Evolutionary conservation across 2,113 vertebrate genomes (phyloP).

Genomic region (Malurus elegans): DNA sequence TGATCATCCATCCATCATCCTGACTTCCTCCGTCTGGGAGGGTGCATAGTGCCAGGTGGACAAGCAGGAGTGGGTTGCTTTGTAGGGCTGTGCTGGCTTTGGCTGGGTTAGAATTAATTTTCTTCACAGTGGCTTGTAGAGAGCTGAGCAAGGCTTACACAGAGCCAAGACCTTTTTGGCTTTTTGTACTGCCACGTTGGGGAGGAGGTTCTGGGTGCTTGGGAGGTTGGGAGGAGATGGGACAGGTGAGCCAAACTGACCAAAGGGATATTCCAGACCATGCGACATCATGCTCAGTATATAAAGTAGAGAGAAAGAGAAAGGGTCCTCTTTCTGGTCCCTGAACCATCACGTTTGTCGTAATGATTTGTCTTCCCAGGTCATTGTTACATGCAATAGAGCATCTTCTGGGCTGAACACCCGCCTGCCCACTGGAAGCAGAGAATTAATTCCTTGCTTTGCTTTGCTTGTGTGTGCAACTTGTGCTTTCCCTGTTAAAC

Average conservation of each 20-base stretch:
- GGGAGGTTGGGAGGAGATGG: fast-evolving
- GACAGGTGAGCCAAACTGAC: not conserved
- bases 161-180: not conserved
- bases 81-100: not conserved
- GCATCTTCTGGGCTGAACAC: not conserved
- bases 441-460: not conserved
- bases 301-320: too few relatives aligned
- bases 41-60: not conserved
- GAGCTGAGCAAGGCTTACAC: not conserved
- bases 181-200: fast-evolving
- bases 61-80: not conserved
- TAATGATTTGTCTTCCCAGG: not conserved
- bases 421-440: fast-evolving
- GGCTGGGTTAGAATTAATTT: not conserved
- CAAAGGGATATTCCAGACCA: not conserved
- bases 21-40: not conserved
- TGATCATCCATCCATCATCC: not conserved
- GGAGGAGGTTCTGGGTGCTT: not conserved
- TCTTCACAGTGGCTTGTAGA: not conserved
- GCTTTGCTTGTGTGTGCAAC: not conserved
- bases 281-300: fast-evolving
- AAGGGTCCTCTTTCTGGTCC: too few relatives aligned
- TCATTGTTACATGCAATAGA: fast-evolving
- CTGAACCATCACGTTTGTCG: not conserved
- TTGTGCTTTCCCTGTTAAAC: not conserved